Base-by-base conservation (phyloP, 2,888 invertebrate species). In the Plebejus melissa region DNA sequence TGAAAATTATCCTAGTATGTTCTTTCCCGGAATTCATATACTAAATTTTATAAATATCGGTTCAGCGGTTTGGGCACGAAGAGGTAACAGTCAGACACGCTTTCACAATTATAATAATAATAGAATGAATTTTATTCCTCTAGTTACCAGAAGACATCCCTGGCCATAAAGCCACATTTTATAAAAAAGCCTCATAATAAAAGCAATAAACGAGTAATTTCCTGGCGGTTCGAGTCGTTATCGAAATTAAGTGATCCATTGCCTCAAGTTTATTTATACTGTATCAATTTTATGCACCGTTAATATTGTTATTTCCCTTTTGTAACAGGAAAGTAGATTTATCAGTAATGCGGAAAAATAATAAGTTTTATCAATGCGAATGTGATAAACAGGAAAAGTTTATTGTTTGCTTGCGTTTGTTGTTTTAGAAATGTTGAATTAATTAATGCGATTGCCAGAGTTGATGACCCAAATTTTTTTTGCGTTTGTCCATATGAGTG, bases 231-330 rank as follows among this genome's bases (percentile, higher is more conserved):
- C 84, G 83, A 81, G 84, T 83, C 87, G 87, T 91, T 90, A 91
- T 91, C 91, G 90, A 90, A 91, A 92, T 90, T 91, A 91, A 92
- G 93, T 90, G 93, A 93, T 91, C 91, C 91, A 91, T 91, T 90
- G 88, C 89, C 84, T 83, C 84, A 82, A 85, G 87, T 85, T 86
- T 90, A 87, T 88, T 89, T 90, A 89, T 90, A 89, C 88, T 83
- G 85, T 84, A 87, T 86, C 86, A 86, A 87, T 83, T 88, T 88
- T 86, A 89, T 84, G 82, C 81, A 79, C 83, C 82, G 82, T 81
- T 83, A 79, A 80, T 78, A 36, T 65, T 65, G 11, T 32, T 65
- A 65, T 65, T 36, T 65, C 65, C 32, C 32, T 65, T 65, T 65
- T 65, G 65, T 65, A 65, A 65, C 32, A 13, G 32, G 32, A 65